phyloP scores from a whole-genome alignment of 2,113 vertebrate species.

The Electrona antarctica region DNA sequence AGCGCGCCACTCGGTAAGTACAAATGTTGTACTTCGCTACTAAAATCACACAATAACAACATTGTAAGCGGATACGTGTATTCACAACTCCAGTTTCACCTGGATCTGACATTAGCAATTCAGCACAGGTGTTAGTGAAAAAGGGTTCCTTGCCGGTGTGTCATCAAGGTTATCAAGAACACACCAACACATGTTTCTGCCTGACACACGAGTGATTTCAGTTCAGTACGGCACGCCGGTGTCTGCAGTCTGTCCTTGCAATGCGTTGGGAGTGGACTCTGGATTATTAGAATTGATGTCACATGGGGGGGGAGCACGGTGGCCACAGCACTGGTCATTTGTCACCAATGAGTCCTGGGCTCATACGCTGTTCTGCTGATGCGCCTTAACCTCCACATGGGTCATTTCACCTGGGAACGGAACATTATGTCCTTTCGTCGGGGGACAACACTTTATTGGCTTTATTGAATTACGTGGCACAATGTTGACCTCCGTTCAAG shows the following conservation, averaged over 20 bases:
- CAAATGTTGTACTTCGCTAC: too few species aligned
- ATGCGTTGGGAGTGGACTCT: constrained; percentile 11
- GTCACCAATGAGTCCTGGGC: constrained; percentile 36
- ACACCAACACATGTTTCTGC: neutral
- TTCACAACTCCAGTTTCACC: constrained; percentile 2
- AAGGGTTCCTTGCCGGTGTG: constrained; percentile 11
- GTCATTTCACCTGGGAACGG: constrained; percentile 53
- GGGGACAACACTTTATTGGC: constrained; percentile 41
- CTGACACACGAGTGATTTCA: neutral
- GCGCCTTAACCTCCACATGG: constrained; percentile 34
- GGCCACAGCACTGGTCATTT: constrained; percentile 53
- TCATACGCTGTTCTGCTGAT: constrained; percentile 34
- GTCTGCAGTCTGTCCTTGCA: constrained; percentile 51
- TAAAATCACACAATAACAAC: too few species aligned
- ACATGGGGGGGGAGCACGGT: constrained; percentile 32
- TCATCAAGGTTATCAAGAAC: constrained; percentile 18
- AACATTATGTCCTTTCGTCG: constrained; percentile 49
- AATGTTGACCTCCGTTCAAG: constrained; percentile 42
- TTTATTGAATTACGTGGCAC: constrained; percentile 50
- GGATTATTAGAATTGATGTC: constrained; percentile 67
- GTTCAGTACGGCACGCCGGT: constrained; percentile 6
- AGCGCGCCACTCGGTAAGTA: too few species aligned
- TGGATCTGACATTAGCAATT: neutral
- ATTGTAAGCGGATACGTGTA: constrained; percentile 9
- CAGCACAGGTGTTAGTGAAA: neutral